Evolutionary conservation across 2,113 vertebrate genomes (phyloP).

Genomic region (Calidris pugnax): DNA sequence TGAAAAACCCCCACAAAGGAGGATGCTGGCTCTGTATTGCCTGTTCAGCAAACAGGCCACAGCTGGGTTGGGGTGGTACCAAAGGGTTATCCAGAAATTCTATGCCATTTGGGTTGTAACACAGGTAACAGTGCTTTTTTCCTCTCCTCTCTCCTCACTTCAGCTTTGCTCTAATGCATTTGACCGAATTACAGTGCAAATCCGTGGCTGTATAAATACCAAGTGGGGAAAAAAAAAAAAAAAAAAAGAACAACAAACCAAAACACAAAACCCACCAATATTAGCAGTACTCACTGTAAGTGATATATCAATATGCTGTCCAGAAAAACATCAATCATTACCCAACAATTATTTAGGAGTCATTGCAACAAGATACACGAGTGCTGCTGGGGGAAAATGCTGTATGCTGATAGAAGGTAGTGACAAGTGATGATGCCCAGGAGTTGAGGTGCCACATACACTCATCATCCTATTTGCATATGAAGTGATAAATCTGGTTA

Average conservation of each 20-base stretch:
- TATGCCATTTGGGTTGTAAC: background rate
- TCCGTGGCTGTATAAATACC: conserved; percentile 19
- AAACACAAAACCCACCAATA: background rate
- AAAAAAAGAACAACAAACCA: no score
- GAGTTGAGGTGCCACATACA: background rate
- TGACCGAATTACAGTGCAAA: conserved; percentile 32
- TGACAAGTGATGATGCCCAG: background rate
- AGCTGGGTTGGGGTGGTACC: background rate
- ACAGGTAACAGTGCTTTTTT: background rate
- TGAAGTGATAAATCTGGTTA: conserved; percentile 51
- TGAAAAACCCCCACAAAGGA: background rate
- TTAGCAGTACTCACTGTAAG: background rate
- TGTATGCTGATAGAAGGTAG: background rate
- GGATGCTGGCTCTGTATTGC: background rate
- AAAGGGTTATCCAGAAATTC: background rate
- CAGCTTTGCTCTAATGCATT: background rate
- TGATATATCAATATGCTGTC: background rate
- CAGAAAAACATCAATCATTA: background rate
- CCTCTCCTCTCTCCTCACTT: background rate
- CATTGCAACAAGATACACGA: background rate
- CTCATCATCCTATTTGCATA: conserved; percentile 20
- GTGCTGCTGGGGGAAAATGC: background rate
- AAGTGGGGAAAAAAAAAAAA: background rate
- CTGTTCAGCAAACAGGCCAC: background rate
- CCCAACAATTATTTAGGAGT: background rate